Evolutionary conservation across 2,888 invertebrate genomes (phyloP).

Genomic region (Acanthopleura granulata): DNA sequence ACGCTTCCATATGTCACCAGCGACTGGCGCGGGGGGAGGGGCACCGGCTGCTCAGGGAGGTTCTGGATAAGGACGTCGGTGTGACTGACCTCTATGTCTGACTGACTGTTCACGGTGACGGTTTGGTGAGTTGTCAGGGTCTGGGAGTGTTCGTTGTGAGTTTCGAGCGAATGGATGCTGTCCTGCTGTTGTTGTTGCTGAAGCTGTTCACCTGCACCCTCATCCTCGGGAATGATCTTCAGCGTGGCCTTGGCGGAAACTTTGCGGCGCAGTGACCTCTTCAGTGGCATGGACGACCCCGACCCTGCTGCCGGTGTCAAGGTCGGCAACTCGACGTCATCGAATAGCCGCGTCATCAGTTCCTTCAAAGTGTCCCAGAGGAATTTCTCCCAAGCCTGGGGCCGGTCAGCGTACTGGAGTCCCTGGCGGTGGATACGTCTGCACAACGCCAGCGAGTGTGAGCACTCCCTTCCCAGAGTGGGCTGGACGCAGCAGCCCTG

Average conservation of each 20-base stretch:
- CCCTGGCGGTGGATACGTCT: background rate
- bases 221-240: conserved; percentile 3
- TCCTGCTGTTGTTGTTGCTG: too few relatives aligned
- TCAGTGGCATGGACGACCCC: background rate
- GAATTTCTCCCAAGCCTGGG: background rate
- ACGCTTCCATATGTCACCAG: conserved; percentile 23
- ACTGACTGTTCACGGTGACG: background rate
- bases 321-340: too few relatives aligned
- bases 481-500: conserved; percentile 23
- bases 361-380: conserved; percentile 20
- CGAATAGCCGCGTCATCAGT: background rate
- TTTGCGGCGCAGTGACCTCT: conserved; percentile 1
- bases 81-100: background rate
- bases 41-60: background rate
- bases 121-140: background rate
- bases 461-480: background rate
- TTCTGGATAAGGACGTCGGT: background rate
- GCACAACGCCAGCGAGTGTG: conserved; percentile 21
- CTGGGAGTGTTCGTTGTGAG: too few relatives aligned
- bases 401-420: background rate
- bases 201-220: background rate
- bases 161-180: too few relatives aligned
- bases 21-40: background rate
- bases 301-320: background rate
- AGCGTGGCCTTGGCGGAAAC: conserved; percentile 12